These are phyloP conservation scores for Atta texana DNA, from an alignment of 1,140 invertebrate genomes.

Conservation along the genomic window DNA sequence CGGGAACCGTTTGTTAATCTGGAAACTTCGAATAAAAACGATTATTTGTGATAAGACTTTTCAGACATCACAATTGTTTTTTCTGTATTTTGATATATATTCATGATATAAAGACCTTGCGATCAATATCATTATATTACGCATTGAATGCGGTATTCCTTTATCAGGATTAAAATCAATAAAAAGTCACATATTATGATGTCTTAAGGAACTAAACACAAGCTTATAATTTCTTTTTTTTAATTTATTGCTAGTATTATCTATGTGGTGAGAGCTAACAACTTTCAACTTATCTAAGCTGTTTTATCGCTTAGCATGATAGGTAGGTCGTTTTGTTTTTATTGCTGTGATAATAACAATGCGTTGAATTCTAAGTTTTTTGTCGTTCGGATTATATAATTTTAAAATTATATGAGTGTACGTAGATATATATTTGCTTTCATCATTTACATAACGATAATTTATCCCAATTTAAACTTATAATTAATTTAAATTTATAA, in stretches of 20 bases:
- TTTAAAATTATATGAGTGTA: neutral
- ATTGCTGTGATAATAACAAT: neutral
- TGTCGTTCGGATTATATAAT: neutral
- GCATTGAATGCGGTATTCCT: neutral
- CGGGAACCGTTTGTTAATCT: conserved; percentile 3
- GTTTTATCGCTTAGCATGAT: neutral
- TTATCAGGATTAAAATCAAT: neutral
- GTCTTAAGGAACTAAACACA: neutral
- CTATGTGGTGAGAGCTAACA: neutral
- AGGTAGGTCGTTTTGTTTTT: neutral
- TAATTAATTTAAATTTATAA: too few relatives aligned
- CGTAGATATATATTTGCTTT: neutral
- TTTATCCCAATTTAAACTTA: conserved; percentile 17
- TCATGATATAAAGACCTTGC: neutral
- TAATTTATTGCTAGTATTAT: conserved; percentile 16
- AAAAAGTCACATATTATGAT: neutral
- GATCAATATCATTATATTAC: conserved; percentile 19
- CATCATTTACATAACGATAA: conserved; percentile 1
- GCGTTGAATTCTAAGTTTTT: neutral
- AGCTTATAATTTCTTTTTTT: neutral
- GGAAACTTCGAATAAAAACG: conserved; percentile 1
- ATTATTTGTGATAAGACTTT: conserved; percentile 21
- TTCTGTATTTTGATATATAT: conserved; percentile 10
- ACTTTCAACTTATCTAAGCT: neutral
- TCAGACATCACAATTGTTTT: neutral